Conservation (phyloP, 2,113 vertebrate species). For the Urocynchramus pylzowi region DNA sequence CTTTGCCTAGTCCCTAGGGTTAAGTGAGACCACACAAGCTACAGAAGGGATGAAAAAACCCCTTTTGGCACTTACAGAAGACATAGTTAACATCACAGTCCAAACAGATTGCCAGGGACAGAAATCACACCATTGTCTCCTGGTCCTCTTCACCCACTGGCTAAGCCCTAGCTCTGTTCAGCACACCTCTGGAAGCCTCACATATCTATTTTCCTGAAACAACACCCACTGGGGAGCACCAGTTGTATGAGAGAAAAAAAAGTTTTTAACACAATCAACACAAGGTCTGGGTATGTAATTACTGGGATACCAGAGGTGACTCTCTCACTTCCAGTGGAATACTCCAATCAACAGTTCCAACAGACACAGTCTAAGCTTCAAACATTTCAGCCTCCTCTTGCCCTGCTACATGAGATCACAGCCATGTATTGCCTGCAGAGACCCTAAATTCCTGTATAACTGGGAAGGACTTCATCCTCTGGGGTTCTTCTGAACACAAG, state of each 20-base stretch:
- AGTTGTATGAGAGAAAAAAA: background rate
- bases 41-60: background rate
- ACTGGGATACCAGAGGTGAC: background rate
- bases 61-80: background rate
- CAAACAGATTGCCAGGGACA: background rate
- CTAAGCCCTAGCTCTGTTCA: background rate
- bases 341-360: background rate
- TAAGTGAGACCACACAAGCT: background rate
- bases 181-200: background rate
- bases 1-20: background rate
- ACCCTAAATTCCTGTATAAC: background rate
- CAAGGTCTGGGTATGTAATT: background rate
- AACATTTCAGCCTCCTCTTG: background rate
- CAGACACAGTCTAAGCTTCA: background rate
- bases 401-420: background rate
- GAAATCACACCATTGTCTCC: background rate
- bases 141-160: background rate
- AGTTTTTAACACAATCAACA: background rate
- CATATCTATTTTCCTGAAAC: background rate
- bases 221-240: background rate
- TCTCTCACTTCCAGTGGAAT: background rate
- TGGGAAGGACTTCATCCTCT: background rate
- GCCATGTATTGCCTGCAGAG: background rate
- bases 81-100: background rate
- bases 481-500: background rate